These are phyloP conservation scores for Platysteira castanea DNA, from an alignment of 2,113 vertebrate species.

Conservation along the genomic window DNA sequence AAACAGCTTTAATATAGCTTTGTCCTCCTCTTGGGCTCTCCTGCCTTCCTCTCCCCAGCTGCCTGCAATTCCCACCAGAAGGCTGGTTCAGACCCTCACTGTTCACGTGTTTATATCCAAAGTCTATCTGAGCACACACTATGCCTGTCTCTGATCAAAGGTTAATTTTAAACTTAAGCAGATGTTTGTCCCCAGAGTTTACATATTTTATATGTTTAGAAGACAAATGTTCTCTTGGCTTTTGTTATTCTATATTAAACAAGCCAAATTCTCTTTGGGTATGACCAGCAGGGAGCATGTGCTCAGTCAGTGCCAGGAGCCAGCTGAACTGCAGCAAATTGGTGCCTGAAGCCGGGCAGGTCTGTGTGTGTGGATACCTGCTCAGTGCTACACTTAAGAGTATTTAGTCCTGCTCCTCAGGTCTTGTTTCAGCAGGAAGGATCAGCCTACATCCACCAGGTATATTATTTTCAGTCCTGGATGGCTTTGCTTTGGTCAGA, in stretches of 20 bases:
- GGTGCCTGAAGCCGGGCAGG: neutral
- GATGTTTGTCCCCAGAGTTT: neutral
- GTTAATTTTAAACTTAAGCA: slow-evolving; percentile 3
- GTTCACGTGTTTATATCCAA: neutral
- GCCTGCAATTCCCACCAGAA: neutral
- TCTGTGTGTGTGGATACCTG: neutral
- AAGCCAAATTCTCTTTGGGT: neutral
- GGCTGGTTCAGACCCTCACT: neutral
- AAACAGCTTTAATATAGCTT: neutral
- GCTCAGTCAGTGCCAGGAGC: neutral
- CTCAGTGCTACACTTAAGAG: neutral
- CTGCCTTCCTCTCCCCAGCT: neutral
- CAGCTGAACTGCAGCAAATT: neutral
- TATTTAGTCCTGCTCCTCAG: neutral
- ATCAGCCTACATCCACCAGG: neutral
- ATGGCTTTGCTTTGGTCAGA: neutral
- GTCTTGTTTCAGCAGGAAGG: neutral
- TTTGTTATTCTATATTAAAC: neutral
- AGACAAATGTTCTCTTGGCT: neutral
- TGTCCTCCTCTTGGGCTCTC: neutral
- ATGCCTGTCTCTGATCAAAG: neutral
- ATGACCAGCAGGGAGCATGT: neutral
- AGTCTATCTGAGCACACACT: neutral
- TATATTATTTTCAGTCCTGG: neutral
- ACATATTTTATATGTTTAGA: neutral